Conservation (phyloP, 2,888 invertebrate species). For the Brachycybe producta region DNA sequence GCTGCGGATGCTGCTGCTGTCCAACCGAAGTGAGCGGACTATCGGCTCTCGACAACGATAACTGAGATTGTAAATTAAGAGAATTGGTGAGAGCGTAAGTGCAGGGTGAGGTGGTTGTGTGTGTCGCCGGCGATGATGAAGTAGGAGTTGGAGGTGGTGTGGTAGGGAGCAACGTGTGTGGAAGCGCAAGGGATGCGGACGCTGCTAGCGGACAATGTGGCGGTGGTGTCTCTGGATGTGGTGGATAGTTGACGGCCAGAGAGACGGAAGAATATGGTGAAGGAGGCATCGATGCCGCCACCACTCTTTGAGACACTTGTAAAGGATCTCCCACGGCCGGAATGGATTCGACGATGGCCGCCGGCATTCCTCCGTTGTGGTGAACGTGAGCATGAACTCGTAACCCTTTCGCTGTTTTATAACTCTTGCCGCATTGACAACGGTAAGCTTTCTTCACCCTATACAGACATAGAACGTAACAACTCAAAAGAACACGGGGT, state of each 20-base stretch:
- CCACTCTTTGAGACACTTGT: not conserved
- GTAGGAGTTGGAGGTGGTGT: conserved; percentile 17
- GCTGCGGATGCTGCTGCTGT: not conserved
- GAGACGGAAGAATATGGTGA: not conserved
- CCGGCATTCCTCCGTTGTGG: conserved; percentile 22
- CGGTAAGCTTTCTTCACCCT: conserved; percentile 66
- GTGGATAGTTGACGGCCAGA: not conserved
- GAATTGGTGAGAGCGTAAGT: conserved; percentile 7
- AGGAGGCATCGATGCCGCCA: not conserved
- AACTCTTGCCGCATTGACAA: conserved; percentile 74
- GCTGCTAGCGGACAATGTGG: not conserved
- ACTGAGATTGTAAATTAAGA: not conserved
- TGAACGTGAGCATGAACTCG: conserved; percentile 51
- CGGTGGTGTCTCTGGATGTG: not conserved
- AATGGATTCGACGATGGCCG: conserved; percentile 8
- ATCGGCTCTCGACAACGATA: conserved; percentile 1
- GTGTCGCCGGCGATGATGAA: conserved; percentile 7
- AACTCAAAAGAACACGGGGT: conserved; percentile 23
- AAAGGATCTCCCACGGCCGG: not conserved
- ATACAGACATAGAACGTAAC: conserved; percentile 31
- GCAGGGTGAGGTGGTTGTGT: not conserved
- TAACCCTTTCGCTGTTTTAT: conserved; percentile 65
- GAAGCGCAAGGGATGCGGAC: conserved; percentile 5
- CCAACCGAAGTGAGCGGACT: not conserved
- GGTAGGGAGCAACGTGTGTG: conserved; percentile 5